Evolutionary conservation across 30 jellyfish, hydroid and myxozoan genomes (phyloP), one percentile per base, ranked within the genome.

Genomic region (Hydra vulgaris): DNA sequence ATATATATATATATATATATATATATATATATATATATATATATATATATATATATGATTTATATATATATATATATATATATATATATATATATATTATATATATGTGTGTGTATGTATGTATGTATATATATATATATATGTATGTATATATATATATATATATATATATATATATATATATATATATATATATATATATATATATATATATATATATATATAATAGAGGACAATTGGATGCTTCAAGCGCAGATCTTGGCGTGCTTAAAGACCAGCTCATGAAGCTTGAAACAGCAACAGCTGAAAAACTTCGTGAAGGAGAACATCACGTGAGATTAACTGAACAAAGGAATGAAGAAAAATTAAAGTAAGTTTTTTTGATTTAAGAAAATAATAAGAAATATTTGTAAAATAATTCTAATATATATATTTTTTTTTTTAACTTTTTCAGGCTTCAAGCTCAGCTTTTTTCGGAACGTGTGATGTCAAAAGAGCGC

Each of bases 241-340:
- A 87, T 25, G 26, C 95, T 18, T 72, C 84, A 26, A 82, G 88
- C 25, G 74, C 86, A 7, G 98, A 91, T 18, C 75, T 90, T 21
- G 87, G 84, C 27, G 82, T 81, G 7, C 77, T 91, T 76, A 85
- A 86, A 81, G 88, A 77, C 52, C 83, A 76, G 54, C 81, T 91
- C n/a, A 81, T 82, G 73, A 91, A 91, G 77, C 82, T 80, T 67
- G 96, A 95, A 16, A 53, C 82, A 52, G 96, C 86, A 74, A 91
- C 86, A 77, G 70, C 88, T 1, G 18, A 82, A 79, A 82, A 84
- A 69, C 81, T 91, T 61, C 79, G 89, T 52, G 98, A 91, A 71
- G 82, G 98, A 18, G 98, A 91, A 78, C 95, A 86, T 55, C 98
- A 91, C 55, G 79, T 94, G 53, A 70, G 89, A 70, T 83, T 78